Conservation (phyloP, 2,113 vertebrate genomes). For the Epinephelus cyanopodus region DNA sequence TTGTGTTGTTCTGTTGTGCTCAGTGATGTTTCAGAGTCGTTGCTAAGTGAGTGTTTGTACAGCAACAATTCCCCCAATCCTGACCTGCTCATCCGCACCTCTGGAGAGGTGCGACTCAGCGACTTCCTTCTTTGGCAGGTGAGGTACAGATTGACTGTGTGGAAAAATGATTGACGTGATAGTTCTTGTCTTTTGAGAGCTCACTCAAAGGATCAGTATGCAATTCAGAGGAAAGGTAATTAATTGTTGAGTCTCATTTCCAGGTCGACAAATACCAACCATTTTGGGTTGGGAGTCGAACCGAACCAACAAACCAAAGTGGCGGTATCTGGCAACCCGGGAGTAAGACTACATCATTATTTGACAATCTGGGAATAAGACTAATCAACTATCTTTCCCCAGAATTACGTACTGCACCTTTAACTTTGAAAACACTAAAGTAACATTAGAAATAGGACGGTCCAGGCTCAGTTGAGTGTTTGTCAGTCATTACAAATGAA, state of each 20-base stretch:
- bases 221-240: too few species aligned
- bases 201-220: not conserved
- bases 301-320: too few species aligned
- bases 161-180: not conserved
- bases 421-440: not conserved
- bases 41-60: conserved; percentile 95
- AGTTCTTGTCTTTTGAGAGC: not conserved
- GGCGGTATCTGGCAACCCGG: too few species aligned
- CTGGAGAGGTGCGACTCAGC: conserved; percentile 96
- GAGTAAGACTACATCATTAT: too few species aligned
- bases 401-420: too few species aligned
- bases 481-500: not conserved
- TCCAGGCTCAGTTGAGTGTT: not conserved
- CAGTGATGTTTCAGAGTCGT: conserved; percentile 93
- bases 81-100: conserved; percentile 96
- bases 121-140: conserved; percentile 99
- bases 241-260: too few species aligned
- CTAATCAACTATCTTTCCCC: too few species aligned
- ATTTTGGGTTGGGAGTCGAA: too few species aligned
- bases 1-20: conserved; percentile 27
- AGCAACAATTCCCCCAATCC: conserved; percentile 94
- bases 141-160: conserved; percentile 41
- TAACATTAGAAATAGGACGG: not conserved
- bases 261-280: too few species aligned
- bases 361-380: too few species aligned